Evolutionary conservation across 35 echinoderm and acorn worm species (phyloP).

Genomic region (Patiria miniata): DNA sequence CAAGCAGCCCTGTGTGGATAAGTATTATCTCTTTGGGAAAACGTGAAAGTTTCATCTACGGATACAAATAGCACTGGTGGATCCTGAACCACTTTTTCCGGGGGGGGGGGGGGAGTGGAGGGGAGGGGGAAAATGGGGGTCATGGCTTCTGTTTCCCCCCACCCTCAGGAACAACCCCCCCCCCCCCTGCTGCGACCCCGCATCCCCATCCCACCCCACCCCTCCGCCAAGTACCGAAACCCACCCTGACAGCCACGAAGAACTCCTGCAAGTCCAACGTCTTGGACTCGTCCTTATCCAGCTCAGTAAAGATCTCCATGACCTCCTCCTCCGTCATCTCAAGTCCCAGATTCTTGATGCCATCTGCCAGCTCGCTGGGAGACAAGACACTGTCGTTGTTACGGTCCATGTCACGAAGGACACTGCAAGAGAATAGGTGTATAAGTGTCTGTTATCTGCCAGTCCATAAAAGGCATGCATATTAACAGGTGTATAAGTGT

Average conservation of each 20-base stretch:
- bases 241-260: constrained; percentile 14
- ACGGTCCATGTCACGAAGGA: neutral
- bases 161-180: too few species aligned
- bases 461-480: too few species aligned
- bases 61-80: too few species aligned
- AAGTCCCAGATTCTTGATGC: neutral
- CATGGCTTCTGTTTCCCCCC: too few species aligned
- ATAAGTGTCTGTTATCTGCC: neutral
- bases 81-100: too few species aligned
- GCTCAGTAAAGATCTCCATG: neutral
- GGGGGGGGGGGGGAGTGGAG: too few species aligned
- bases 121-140: too few species aligned
- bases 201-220: too few species aligned
- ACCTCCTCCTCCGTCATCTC: neutral
- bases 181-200: too few species aligned
- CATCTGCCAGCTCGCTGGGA: neutral
- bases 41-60: too few species aligned
- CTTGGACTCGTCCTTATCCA: neutral
- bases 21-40: neutral
- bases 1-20: neutral
- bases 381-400: neutral
- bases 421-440: neutral
- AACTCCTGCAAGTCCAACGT: neutral
- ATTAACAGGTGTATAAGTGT: too few species aligned
- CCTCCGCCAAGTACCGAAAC: too few species aligned